These are phyloP conservation scores for Chrysodeixis includens DNA, from an alignment of 2,888 invertebrate species.

Conservation along the genomic window DNA sequence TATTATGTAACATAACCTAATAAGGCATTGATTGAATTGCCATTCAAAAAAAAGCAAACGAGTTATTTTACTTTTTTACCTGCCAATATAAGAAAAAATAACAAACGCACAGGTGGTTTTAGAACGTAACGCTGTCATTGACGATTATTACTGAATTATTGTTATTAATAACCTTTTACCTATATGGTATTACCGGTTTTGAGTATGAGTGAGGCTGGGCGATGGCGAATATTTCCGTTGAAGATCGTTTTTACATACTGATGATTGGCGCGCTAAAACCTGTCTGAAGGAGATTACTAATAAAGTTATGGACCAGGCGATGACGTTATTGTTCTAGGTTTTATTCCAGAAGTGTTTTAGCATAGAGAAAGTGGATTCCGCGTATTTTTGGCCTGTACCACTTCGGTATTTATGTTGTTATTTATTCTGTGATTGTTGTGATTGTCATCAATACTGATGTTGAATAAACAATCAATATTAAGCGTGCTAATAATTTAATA, in stretches of 20 bases:
- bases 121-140: constrained; percentile 27
- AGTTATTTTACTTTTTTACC: background rate
- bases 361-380: constrained; percentile 35
- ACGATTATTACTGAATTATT: constrained; percentile 65
- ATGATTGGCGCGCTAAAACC: constrained; percentile 76
- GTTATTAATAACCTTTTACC: constrained; percentile 81
- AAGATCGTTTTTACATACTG: constrained; percentile 70
- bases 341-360: constrained; percentile 13
- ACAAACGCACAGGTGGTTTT: constrained; percentile 29
- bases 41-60: background rate
- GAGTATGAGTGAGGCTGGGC: constrained; percentile 68
- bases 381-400: background rate
- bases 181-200: constrained; percentile 81
- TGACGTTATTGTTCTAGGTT: constrained; percentile 66
- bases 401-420: background rate
- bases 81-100: background rate
- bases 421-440: too few species aligned
- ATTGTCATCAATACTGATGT: too few species aligned
- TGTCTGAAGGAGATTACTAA: constrained; percentile 72
- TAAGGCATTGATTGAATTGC: background rate
- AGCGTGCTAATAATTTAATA: background rate
- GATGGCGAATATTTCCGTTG: constrained; percentile 80
- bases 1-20: constrained; percentile 4
- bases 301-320: constrained; percentile 62
- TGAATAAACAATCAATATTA: background rate